These are phyloP conservation scores for Phalacrocorax aristotelis DNA, from an alignment of 2,113 vertebrate species.

Conservation along the genomic window DNA sequence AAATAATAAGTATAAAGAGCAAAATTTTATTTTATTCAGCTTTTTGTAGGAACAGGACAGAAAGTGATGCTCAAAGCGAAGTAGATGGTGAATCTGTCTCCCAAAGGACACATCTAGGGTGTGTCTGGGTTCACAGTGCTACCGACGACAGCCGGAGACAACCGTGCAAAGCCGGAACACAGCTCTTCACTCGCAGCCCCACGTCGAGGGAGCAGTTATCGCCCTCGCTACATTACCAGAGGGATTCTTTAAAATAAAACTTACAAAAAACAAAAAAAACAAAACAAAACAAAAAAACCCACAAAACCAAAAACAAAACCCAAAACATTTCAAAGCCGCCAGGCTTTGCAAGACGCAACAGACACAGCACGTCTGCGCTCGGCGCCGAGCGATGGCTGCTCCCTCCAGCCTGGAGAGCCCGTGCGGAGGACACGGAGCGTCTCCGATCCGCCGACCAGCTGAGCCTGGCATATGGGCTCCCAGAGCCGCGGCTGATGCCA, in stretches of 20 bases:
- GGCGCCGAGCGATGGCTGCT: fast-evolving
- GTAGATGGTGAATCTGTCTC: neutral
- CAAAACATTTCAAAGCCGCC: neutral
- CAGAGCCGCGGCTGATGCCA: neutral
- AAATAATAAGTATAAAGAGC: neutral
- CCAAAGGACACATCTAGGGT: neutral
- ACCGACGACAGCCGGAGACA: neutral
- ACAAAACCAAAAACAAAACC: too few relatives aligned
- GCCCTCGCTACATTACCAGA: neutral
- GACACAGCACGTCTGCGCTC: fast-evolving
- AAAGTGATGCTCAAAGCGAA: neutral
- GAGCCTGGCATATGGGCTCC: slow-evolving; percentile 17
- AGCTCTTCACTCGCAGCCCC: neutral
- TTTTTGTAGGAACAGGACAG: neutral
- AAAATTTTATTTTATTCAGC: neutral
- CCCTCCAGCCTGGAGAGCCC: neutral
- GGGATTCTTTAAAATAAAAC: neutral
- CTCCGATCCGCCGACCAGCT: neutral
- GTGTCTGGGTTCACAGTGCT: neutral
- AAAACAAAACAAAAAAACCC: too few relatives aligned
- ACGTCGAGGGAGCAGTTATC: fast-evolving
- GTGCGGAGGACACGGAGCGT: neutral
- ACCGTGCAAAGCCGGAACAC: too few relatives aligned
- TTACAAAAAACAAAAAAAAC: too few relatives aligned
- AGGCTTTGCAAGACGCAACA: neutral